These are phyloP conservation scores for Styela clava DNA, from an alignment of 23 tunicate genomes.

Conservation along the genomic window DNA sequence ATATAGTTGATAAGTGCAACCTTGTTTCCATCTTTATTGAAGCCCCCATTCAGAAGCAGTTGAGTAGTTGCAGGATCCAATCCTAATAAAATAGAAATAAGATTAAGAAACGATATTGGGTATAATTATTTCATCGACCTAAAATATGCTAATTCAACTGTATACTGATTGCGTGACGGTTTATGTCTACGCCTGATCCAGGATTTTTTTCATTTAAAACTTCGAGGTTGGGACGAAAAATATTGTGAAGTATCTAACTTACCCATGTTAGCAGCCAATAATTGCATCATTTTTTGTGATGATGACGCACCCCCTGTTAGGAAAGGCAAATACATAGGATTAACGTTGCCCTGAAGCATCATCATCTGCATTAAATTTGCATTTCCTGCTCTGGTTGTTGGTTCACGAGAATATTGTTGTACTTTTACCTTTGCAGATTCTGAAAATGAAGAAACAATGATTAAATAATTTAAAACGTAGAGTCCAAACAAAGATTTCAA, in stretches of 20 bases:
- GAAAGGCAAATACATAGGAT: background rate
- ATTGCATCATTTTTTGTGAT: background rate
- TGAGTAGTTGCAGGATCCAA: conserved; percentile 55
- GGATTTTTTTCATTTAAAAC: too few relatives aligned
- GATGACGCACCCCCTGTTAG: background rate
- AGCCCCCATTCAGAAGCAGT: conserved; percentile 70
- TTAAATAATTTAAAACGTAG: too few relatives aligned
- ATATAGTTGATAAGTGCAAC: conserved; percentile 82
- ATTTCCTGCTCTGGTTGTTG: conserved; percentile 2
- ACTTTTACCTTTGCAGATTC: conserved; percentile 7
- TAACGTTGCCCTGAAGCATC: background rate
- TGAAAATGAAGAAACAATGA: background rate
- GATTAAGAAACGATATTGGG: background rate
- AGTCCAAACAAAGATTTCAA: too few relatives aligned
- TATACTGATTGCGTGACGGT: too few relatives aligned
- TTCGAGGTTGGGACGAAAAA: too few relatives aligned
- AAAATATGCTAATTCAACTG: background rate
- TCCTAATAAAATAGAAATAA: conserved; percentile 24
- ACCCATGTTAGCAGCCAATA: background rate
- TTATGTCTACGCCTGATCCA: too few relatives aligned
- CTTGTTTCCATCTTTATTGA: conserved; percentile 49
- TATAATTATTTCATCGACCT: background rate
- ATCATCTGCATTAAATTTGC: background rate
- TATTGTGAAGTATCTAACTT: too few relatives aligned
- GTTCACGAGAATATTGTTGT: conserved; percentile 12